Conservation (phyloP, 2,888 invertebrate genomes). For the Epinotia demarniana region DNA sequence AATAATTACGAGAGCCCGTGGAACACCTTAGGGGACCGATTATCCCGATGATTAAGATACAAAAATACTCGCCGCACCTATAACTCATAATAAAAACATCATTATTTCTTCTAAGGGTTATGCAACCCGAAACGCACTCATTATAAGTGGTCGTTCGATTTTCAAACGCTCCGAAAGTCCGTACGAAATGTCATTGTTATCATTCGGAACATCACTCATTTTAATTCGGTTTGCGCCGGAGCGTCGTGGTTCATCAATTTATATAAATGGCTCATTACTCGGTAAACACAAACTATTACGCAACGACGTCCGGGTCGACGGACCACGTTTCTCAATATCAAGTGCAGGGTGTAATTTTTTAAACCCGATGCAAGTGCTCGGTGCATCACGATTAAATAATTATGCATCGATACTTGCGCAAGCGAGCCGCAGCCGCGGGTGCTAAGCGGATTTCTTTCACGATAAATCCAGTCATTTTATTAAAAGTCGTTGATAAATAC, state of each 20-base stretch:
- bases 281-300: conserved; percentile 63
- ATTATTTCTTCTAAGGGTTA: conserved; percentile 53
- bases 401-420: conserved; percentile 50
- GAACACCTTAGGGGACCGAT: conserved; percentile 53
- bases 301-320: conserved; percentile 64
- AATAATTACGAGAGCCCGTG: conserved; percentile 54
- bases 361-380: conserved; percentile 61
- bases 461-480: conserved; percentile 40
- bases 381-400: conserved; percentile 53
- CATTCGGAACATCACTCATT: conserved; percentile 73
- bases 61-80: conserved; percentile 50
- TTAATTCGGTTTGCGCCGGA: conserved; percentile 61
- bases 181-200: conserved; percentile 70
- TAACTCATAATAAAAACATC: conserved; percentile 60
- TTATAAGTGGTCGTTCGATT: conserved; percentile 53
- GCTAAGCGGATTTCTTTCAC: conserved; percentile 37
- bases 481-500: conserved; percentile 37
- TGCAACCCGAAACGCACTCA: conserved; percentile 52
- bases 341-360: conserved; percentile 67
- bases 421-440: conserved; percentile 6
- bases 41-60: conserved; percentile 55
- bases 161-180: conserved; percentile 50
- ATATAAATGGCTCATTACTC: conserved; percentile 73
- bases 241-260: conserved; percentile 66
- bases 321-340: conserved; percentile 63